These are phyloP conservation scores for Callocephalon fimbriatum DNA, from an alignment of 2,113 vertebrate genomes.

Conservation along the genomic window DNA sequence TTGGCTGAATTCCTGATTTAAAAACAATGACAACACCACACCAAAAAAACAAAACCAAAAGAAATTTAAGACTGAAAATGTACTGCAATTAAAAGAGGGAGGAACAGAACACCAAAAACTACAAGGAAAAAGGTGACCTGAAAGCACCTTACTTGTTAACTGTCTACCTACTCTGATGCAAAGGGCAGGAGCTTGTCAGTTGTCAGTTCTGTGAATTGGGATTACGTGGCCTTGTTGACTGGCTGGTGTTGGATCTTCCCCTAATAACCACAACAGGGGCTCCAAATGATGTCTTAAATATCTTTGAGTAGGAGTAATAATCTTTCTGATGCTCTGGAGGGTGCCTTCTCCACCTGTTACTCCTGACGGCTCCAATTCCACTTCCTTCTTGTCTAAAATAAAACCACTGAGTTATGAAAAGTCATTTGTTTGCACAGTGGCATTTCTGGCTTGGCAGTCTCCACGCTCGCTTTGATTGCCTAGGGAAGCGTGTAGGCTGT, in stretches of 20 bases:
- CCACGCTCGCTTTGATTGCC: not conserved
- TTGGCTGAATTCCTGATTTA: not conserved
- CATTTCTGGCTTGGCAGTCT: not conserved
- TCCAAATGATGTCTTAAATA: not conserved
- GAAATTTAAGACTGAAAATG: not conserved
- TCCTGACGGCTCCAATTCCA: not conserved
- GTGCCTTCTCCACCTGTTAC: not conserved
- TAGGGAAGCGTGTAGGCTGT: not conserved
- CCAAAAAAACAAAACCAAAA: not conserved
- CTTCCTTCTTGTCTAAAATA: not conserved
- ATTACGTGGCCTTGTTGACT: not conserved
- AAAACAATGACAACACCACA: not conserved
- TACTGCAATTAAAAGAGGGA: not conserved
- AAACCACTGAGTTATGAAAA: not conserved
- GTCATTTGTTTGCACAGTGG: not conserved
- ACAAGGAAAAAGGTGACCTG: not conserved
- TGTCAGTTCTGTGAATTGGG: not conserved
- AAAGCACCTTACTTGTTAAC: not conserved
- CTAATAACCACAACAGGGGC: not conserved
- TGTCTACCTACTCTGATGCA: not conserved
- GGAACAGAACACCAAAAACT: not conserved
- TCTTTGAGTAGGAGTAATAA: not conserved
- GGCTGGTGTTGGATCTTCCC: not conserved
- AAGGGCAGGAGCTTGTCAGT: not conserved
- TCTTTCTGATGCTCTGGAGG: not conserved